Conservation (phyloP, 2,888 invertebrate species). For the Drosophila rellima region DNA sequence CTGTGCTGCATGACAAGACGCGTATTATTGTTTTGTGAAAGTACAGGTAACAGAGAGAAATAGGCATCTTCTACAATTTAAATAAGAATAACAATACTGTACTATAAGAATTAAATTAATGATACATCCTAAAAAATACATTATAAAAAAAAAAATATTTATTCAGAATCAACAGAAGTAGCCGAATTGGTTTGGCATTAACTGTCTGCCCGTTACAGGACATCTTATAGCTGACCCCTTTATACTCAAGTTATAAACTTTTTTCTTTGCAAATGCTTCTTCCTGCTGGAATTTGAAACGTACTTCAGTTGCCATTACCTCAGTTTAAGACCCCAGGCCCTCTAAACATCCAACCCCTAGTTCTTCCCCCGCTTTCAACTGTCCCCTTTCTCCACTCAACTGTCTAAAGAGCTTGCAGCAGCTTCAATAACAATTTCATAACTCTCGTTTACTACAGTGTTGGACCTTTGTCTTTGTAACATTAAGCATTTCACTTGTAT, state of each 20-base stretch:
- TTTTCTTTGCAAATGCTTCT: conserved; percentile 16
- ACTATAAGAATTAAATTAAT: too few species aligned
- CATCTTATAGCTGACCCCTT: not conserved
- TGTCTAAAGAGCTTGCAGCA: conserved; percentile 1
- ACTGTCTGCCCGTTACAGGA: not conserved
- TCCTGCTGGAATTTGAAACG: conserved; percentile 42
- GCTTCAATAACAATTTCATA: conserved; percentile 50
- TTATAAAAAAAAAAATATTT: too few species aligned
- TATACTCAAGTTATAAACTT: not conserved
- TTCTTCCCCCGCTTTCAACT: not conserved
- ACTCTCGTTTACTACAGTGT: conserved; percentile 43
- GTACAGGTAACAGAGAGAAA: not conserved
- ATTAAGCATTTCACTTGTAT: conserved; percentile 47
- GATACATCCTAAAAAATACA: too few species aligned
- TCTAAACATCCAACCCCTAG: not conserved
- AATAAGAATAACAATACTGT: too few species aligned
- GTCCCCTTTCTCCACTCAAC: not conserved
- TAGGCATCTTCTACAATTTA: not conserved
- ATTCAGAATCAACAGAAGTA: too few species aligned
- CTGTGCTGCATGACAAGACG: not conserved
- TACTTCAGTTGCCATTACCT: conserved; percentile 45
- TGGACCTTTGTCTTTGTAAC: conserved; percentile 45
- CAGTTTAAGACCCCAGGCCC: conserved; percentile 10
- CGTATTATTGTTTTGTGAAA: not conserved
- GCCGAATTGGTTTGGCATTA: not conserved